These are phyloP conservation scores for Platorchestia sp. DNA, from an alignment of 1,140 invertebrate species.

Conservation along the genomic window DNA sequence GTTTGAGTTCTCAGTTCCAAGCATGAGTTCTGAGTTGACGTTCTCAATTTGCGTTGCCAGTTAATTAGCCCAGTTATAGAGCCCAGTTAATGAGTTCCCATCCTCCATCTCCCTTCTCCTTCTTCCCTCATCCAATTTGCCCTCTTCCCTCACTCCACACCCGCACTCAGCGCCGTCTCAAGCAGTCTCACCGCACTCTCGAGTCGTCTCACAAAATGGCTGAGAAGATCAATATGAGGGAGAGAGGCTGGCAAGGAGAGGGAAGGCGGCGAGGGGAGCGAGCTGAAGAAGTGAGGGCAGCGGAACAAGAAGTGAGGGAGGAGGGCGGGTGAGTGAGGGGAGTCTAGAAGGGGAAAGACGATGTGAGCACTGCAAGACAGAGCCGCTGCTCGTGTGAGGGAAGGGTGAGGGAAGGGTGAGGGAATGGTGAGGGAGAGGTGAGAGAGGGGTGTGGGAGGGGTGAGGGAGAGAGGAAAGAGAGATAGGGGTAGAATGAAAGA, in stretches of 20 bases:
- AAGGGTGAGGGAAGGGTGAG: background rate
- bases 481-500: background rate
- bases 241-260: background rate
- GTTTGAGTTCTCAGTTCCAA: too few species aligned
- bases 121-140: background rate
- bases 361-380: too few species aligned
- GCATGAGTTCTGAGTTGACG: too few species aligned
- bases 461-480: background rate
- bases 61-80: too few species aligned
- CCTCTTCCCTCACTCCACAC: background rate
- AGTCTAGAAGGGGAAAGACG: too few species aligned
- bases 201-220: background rate
- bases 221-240: background rate
- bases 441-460: too few species aligned
- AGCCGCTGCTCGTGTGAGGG: too few species aligned
- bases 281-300: background rate
- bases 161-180: background rate
- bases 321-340: too few species aligned
- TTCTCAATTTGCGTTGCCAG: too few species aligned
- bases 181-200: background rate
- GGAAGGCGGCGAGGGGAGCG: background rate
- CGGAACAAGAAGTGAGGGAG: too few species aligned
- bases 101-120: background rate
- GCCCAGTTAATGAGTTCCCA: too few species aligned
- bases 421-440: background rate